phyloP scores from a whole-genome alignment of 2,888 invertebrate species.

The Hermaeophaga mercurialis region DNA sequence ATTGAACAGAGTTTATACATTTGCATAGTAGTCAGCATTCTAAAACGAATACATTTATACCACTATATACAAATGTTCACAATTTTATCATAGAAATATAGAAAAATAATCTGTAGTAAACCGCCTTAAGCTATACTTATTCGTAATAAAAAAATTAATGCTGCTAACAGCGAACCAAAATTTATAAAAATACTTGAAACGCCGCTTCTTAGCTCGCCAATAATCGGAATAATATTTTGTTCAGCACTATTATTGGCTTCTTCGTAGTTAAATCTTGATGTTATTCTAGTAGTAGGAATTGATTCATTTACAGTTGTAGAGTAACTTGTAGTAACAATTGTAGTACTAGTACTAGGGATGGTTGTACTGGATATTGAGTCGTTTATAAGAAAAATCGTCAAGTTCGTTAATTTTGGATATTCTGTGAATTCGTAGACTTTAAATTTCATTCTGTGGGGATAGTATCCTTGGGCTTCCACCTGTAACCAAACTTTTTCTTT shows the following conservation, averaged over 20 bases:
- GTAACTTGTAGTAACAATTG: not conserved
- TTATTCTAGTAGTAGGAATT: not conserved
- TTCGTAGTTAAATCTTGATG: not conserved
- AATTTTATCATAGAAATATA: too few species aligned
- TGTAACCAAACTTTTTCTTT: conserved; percentile 32
- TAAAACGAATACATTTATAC: too few species aligned
- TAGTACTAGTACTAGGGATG: conserved; percentile 10
- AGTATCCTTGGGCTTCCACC: conserved; percentile 40
- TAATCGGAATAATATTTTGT: not conserved
- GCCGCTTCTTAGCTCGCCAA: not conserved
- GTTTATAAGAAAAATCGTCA: conserved; percentile 30
- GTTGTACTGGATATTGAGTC: conserved; percentile 29
- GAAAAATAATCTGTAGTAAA: too few species aligned
- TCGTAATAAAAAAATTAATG: not conserved
- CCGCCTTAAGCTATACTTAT: too few species aligned
- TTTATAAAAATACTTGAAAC: not conserved
- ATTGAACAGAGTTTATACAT: too few species aligned
- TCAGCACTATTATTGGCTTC: not conserved
- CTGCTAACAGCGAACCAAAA: not conserved
- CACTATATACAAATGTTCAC: too few species aligned
- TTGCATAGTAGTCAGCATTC: too few species aligned
- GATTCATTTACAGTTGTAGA: not conserved
- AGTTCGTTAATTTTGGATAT: conserved; percentile 28
- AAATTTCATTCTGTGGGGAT: conserved; percentile 19
- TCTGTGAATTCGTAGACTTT: conserved; percentile 17